These are phyloP conservation scores for Phenganax marumi DNA, from an alignment of 92 coral and sea anemone genomes.

Conservation along the genomic window DNA sequence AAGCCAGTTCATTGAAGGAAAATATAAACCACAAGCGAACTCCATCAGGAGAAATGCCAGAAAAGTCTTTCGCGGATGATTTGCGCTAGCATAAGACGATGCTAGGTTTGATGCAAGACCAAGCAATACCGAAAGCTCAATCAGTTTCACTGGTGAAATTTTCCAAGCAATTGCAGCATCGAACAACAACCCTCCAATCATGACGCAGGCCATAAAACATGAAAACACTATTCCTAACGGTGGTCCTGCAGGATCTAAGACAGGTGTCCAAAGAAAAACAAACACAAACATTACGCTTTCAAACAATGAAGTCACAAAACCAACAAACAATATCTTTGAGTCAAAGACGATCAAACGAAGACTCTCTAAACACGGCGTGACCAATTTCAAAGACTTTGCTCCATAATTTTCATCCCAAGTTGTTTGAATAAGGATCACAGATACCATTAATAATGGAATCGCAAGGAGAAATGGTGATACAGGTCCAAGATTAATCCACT, in stretches of 20 bases:
- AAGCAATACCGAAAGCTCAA: conserved; percentile 64
- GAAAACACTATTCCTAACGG: conserved; percentile 91
- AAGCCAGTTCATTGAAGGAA: conserved; percentile 98
- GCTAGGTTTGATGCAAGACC: conserved; percentile 81
- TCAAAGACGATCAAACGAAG: conserved; percentile 81
- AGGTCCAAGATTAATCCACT: conserved; percentile 92
- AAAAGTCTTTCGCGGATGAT: conserved; percentile 87
- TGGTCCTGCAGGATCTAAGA: conserved; percentile 85
- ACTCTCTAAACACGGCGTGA: conserved; percentile 86
- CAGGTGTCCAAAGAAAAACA: conserved; percentile 98
- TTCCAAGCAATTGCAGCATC: conserved; percentile 64
- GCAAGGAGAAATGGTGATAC: conserved; percentile 95
- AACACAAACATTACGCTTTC: conserved; percentile 97
- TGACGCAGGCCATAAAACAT: conserved; percentile 92
- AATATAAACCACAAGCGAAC: conserved; percentile 88
- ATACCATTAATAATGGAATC: conserved; percentile 74
- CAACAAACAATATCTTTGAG: conserved; percentile 75
- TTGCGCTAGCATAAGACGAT: conserved; percentile 83
- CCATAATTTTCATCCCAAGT: conserved; percentile 99
- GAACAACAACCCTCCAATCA: conserved; percentile 77
- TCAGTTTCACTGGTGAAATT: conserved; percentile 69
- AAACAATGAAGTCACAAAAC: conserved; percentile 82
- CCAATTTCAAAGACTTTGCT: conserved; percentile 65
- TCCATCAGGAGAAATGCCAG: conserved; percentile 81
- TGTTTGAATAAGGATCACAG: conserved; percentile 72